Conservation (phyloP, 2,113 vertebrate genomes). For the Actenoides hombroni region DNA sequence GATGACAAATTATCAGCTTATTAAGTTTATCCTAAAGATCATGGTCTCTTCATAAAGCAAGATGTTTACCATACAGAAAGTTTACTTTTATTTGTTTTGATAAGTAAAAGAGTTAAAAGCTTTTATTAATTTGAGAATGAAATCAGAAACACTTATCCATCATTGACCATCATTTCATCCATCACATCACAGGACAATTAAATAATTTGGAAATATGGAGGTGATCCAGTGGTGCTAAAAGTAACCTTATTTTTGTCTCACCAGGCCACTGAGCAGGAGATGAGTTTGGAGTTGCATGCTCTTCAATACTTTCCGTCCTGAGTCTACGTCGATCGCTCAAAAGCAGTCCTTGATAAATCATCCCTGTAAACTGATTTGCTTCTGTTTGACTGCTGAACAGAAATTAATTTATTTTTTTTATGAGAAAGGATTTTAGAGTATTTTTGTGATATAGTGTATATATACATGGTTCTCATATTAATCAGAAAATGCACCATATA, state of each 20-base stretch:
- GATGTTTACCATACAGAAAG: not conserved
- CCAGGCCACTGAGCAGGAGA: constrained; percentile 96
- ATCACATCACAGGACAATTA: not conserved
- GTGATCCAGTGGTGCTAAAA: not conserved
- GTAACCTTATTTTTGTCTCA: constrained; percentile 64
- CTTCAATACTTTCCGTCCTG: constrained; percentile 96
- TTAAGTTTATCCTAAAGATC: not conserved
- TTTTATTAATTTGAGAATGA: not conserved
- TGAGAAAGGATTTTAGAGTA: constrained; percentile 26
- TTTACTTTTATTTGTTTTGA: not conserved
- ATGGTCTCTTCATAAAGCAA: not conserved
- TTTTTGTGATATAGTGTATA: not conserved
- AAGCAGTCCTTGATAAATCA: constrained; percentile 96
- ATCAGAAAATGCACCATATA: not conserved
- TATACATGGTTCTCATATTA: not conserved
- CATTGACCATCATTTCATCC: not conserved
- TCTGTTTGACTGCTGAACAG: constrained; percentile 86
- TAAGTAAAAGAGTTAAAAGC: not conserved
- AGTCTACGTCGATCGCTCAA: constrained; percentile 92
- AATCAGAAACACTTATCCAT: not conserved
- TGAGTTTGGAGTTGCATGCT: constrained; percentile 92
- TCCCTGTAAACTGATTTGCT: constrained; percentile 93
- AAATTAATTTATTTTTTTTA: constrained; percentile 17
- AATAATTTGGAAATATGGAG: not conserved
- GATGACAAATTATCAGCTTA: not conserved